phyloP scores from a whole-genome alignment of 2,888 invertebrate species.

The Nymphalis urticae region DNA sequence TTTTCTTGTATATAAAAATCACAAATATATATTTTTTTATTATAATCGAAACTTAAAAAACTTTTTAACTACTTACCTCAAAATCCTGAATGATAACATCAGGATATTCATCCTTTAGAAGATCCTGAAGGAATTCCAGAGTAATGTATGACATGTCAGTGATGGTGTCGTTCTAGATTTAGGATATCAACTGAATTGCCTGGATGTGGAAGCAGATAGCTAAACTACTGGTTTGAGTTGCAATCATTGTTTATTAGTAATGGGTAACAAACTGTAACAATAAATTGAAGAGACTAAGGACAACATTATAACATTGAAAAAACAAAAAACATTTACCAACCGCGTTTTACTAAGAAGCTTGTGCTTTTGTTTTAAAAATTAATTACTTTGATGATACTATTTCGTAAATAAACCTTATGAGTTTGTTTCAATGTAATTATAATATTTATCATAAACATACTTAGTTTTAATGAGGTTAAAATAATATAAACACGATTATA shows the following conservation, averaged over 20 bases:
- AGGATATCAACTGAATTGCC: conserved; percentile 35
- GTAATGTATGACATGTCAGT: conserved; percentile 68
- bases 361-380: no score
- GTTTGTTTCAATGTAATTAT: no score
- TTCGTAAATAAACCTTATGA: no score
- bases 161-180: conserved; percentile 24
- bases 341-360: no score
- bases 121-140: conserved; percentile 78
- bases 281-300: conserved; percentile 11
- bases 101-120: conserved; percentile 80
- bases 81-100: conserved; percentile 79
- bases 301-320: no score
- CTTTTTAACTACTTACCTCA: conserved; percentile 62
- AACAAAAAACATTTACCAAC: background rate
- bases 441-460: no score
- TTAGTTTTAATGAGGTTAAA: background rate
- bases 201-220: conserved; percentile 36
- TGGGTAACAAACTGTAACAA: conserved; percentile 29
- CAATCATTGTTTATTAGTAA: conserved; percentile 36
- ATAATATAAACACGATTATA: background rate
- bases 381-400: no score
- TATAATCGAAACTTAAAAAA: background rate
- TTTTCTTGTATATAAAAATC: background rate
- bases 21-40: background rate
- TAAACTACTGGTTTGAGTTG: conserved; percentile 37